These are phyloP conservation scores for Blennius ocellaris DNA, from an alignment of 2,113 vertebrate species.

Conservation along the genomic window DNA sequence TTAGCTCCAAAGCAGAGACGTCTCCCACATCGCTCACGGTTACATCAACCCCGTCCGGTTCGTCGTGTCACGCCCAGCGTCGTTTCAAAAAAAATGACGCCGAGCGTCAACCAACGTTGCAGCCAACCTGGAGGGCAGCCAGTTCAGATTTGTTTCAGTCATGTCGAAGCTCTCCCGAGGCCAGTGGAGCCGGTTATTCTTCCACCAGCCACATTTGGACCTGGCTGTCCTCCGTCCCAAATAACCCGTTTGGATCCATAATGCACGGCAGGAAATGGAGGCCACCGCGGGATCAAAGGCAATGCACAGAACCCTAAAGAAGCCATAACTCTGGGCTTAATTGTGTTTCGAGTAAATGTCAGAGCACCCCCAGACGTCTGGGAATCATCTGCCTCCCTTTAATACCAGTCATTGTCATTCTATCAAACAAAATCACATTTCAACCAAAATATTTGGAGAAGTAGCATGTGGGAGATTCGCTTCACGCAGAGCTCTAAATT, in stretches of 20 bases:
- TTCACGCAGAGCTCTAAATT: slow-evolving; percentile 74
- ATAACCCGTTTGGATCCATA: slow-evolving; percentile 71
- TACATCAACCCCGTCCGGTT: slow-evolving; percentile 28
- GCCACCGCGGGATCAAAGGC: slow-evolving; percentile 71
- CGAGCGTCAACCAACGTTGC: slow-evolving; percentile 12
- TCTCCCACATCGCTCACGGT: slow-evolving; percentile 42
- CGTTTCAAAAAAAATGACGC: slow-evolving; percentile 49
- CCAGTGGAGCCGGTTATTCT: slow-evolving; percentile 67
- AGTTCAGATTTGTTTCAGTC: slow-evolving; percentile 73
- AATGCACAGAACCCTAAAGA: slow-evolving; percentile 68
- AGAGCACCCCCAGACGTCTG: slow-evolving; percentile 77
- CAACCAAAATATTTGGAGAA: slow-evolving; percentile 80
- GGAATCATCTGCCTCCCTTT: slow-evolving; percentile 77
- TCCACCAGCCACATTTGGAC: slow-evolving; percentile 71
- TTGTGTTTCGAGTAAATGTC: slow-evolving; percentile 82
- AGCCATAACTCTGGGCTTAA: slow-evolving; percentile 79
- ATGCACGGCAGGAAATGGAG: slow-evolving; percentile 64
- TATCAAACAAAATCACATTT: slow-evolving; percentile 82
- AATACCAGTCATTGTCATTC: slow-evolving; percentile 80
- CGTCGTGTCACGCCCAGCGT: slow-evolving; percentile 45
- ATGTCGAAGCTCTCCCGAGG: slow-evolving; percentile 43
- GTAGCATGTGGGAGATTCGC: slow-evolving; percentile 69
- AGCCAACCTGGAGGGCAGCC: slow-evolving; percentile 55
- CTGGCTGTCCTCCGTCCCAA: slow-evolving; percentile 72
- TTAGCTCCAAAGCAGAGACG: slow-evolving; percentile 34